phyloP scores from a whole-genome alignment of 1,140 invertebrate species.

The Caenorhabditis inopinata region DNA sequence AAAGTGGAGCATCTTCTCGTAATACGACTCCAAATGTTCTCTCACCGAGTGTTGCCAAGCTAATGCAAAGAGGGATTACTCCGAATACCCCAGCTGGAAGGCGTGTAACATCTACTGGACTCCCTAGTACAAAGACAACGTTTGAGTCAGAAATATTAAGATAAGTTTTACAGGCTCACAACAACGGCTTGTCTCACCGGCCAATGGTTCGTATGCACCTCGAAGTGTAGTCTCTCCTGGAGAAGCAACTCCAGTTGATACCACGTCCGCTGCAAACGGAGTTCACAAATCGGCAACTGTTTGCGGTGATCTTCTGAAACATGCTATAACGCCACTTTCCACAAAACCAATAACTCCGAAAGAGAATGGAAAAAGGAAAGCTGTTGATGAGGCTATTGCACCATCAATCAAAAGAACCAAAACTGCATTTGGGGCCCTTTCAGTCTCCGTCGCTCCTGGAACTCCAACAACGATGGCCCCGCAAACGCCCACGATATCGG shows the following conservation, averaged over 20 bases:
- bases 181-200: not conserved
- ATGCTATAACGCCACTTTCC: not conserved
- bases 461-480: not conserved
- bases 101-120: constrained; percentile 35
- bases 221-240: not conserved
- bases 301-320: constrained; percentile 3
- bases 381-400: not conserved
- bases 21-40: constrained; percentile 40
- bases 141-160: not conserved
- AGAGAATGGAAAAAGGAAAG: constrained; percentile 25
- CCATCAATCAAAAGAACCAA: constrained; percentile 37
- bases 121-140: not conserved
- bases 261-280: not conserved
- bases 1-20: constrained; percentile 17
- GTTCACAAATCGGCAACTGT: not conserved
- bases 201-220: constrained; percentile 1
- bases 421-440: constrained; percentile 32
- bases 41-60: constrained; percentile 30
- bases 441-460: not conserved
- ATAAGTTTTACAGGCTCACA: not conserved
- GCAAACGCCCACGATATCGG: not conserved
- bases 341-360: constrained; percentile 15
- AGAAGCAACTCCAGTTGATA: not conserved
- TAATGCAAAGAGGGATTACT: constrained; percentile 31
- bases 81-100: constrained; percentile 28